A percentile compares a stretch with the other conserved stretches of the same genome.
These are phyloP conservation scores for Drosophila funebris DNA, from an alignment of 1,140 invertebrate species.

Conservation along the genomic window DNA sequence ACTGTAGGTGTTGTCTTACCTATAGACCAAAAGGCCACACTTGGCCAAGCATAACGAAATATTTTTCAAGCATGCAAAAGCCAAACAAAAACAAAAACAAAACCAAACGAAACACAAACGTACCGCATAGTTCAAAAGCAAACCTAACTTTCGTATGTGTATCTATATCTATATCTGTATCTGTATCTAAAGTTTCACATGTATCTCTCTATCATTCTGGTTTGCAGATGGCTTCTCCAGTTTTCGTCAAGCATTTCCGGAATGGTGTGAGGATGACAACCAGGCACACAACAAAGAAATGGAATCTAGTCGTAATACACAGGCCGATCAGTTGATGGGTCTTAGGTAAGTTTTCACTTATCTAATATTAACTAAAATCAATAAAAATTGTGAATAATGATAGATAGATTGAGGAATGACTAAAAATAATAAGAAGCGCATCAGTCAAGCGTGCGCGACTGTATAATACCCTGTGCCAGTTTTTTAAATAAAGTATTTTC, in stretches of 20 bases:
- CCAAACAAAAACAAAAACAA: conserved; percentile 16
- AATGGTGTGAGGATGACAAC: conserved; percentile 91
- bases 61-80: conserved; percentile 40
- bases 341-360: conserved; percentile 62
- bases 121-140: conserved; percentile 51
- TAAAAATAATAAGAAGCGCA: no score
- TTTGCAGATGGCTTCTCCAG: conserved; percentile 92
- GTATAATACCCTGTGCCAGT: no score
- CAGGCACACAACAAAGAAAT: conserved; percentile 76
- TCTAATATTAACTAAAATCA: no score
- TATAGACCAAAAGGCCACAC: conserved; percentile 66
- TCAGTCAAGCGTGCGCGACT: no score
- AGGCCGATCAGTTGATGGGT: conserved; percentile 85
- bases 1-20: conserved; percentile 67
- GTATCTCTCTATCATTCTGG: neutral
- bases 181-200: conserved; percentile 46
- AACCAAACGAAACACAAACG: conserved; percentile 17
- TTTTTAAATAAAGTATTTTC: no score
- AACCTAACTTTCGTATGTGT: neutral
- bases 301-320: conserved; percentile 82
- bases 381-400: no score
- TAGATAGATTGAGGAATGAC: no score
- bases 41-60: conserved; percentile 76
- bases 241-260: conserved; percentile 92
- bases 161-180: conserved; percentile 18